Base-by-base conservation (phyloP, 2,888 invertebrate genomes). In the Anorthoa munda region DNA sequence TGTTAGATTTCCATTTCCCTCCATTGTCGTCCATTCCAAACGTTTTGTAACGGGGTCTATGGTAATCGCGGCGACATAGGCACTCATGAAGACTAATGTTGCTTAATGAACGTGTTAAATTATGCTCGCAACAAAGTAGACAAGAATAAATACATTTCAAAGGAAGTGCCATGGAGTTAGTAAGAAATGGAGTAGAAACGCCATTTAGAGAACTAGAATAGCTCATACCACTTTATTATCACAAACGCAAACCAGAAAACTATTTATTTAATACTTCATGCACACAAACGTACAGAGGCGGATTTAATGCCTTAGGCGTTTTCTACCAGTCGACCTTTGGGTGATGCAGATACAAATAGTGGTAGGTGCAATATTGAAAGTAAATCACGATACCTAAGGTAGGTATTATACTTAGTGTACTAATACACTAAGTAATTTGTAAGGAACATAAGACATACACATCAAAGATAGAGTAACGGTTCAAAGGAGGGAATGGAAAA, bases 61-160 rank as follows among this genome's bases (percentile, higher is more conserved):
- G 68, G 76, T 82, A 72, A 75, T 77, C 77, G 71, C 60, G 72
- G 60, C 61, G 70, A 63, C 76, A 83, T 80, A 72, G 70, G 67
- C 46, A 61, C 67, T 71, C 78, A 69, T 81, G 81, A 82, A 84
- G 79, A 80, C 85, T 81, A 87, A 89, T 86, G 83, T 63, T 70
- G 68, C 78, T 83, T 85, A 88, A 85, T 85, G 82, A 80, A 79
- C 74, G 74, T 74, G 77, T 81, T 84, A 81, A 88, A 86, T 89
- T 87, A 89, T 89, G 77, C 82, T 73, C 79, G 75, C 71, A 78
- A 83, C 79, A 83, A 87, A 77, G 75, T 79, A 79, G 76, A 76
- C 73, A 70, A 75, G 77, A 83, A 81, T 80, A 81, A 76, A 82
- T 81, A 79, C 81, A 84, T 87, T 77, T 73, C 70, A 72, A 79